Conservation (phyloP, 1,140 invertebrate genomes). For the Pseudomyrmex gracilis region DNA sequence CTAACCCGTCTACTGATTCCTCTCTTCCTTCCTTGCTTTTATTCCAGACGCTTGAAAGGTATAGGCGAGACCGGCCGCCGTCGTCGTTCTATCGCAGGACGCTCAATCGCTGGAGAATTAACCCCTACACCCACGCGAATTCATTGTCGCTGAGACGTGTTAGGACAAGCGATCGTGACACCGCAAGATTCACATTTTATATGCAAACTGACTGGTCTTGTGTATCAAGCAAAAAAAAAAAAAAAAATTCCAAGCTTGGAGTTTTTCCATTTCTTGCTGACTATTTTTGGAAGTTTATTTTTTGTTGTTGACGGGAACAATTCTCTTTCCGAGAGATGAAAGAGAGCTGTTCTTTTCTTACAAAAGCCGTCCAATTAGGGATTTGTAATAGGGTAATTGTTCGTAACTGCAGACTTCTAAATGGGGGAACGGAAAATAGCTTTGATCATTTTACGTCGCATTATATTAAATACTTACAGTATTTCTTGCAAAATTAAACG, state of each 20-base stretch:
- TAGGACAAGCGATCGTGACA: slow-evolving; percentile 16
- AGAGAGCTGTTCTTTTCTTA: not conserved
- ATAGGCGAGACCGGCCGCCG: not conserved
- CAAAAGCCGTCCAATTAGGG: slow-evolving; percentile 36
- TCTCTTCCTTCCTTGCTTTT: slow-evolving; percentile 20
- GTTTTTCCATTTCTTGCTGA: not conserved
- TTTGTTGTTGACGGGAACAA: not conserved
- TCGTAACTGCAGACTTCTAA: slow-evolving; percentile 21
- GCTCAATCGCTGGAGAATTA: slow-evolving; percentile 51
- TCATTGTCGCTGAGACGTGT: not conserved
- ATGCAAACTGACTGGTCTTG: not conserved
- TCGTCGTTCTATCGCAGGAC: not conserved
- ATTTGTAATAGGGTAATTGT: slow-evolving; percentile 49
- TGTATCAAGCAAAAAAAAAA: not conserved
- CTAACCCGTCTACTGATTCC: slow-evolving; percentile 16
- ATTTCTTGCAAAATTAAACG: slow-evolving; percentile 26
- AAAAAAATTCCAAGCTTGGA: not conserved
- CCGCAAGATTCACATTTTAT: slow-evolving; percentile 10
- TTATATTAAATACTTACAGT: slow-evolving; percentile 19
- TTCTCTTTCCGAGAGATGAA: not conserved
- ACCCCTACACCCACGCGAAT: slow-evolving; percentile 8
- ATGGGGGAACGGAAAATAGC: slow-evolving; percentile 8
- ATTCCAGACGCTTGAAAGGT: not conserved
- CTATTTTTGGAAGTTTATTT: not conserved
- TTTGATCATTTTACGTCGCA: slow-evolving; percentile 28